Percentiles rank a stretch among this genome's conserved stretches.
Conservation (phyloP, 2,888 invertebrate genomes). For the Eledona agricola region DNA sequence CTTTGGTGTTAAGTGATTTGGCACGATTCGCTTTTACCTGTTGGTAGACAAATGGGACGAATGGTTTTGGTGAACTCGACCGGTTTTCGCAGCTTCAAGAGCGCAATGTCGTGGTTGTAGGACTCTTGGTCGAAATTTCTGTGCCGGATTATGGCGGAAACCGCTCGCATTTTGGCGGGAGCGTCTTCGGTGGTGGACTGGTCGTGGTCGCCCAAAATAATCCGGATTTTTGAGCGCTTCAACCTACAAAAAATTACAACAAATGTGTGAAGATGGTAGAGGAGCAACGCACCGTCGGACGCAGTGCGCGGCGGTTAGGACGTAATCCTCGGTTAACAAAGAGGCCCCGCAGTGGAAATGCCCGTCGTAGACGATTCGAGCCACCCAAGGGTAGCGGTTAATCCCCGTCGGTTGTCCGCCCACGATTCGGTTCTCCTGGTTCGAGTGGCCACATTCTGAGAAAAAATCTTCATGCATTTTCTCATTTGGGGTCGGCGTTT, state of each 20-base stretch:
- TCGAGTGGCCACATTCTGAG: slow-evolving; percentile 82
- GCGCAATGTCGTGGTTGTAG: slow-evolving; percentile 87
- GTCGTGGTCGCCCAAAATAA: slow-evolving; percentile 86
- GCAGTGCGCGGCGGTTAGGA: slow-evolving; percentile 88
- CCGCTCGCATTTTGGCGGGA: slow-evolving; percentile 82
- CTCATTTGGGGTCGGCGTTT: slow-evolving; percentile 1
- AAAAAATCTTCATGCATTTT: slow-evolving; percentile 41
- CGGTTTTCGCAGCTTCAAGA: slow-evolving; percentile 79
- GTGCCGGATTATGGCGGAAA: slow-evolving; percentile 80
- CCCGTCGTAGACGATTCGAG: slow-evolving; percentile 84
- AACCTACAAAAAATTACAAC: slow-evolving; percentile 66
- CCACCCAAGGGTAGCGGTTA: slow-evolving; percentile 89
- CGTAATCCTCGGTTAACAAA: slow-evolving; percentile 82
- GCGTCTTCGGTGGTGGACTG: slow-evolving; percentile 82
- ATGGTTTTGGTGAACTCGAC: slow-evolving; percentile 79
- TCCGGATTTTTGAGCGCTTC: slow-evolving; percentile 80
- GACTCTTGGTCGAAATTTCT: slow-evolving; percentile 85
- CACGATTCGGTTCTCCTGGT: slow-evolving; percentile 87
- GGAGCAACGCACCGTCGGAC: slow-evolving; percentile 71
- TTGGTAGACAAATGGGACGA: slow-evolving; percentile 80
- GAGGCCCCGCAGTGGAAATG: slow-evolving; percentile 91
- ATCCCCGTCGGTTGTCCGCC: slow-evolving; percentile 84
- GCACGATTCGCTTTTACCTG: too few species aligned
- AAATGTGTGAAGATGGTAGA: neutral
- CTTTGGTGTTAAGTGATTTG: slow-evolving; percentile 35